These are phyloP conservation scores for Turritopsis dohrnii DNA, from an alignment of 30 jellyfish, hydroid and myxozoan genomes.

Conservation along the genomic window DNA sequence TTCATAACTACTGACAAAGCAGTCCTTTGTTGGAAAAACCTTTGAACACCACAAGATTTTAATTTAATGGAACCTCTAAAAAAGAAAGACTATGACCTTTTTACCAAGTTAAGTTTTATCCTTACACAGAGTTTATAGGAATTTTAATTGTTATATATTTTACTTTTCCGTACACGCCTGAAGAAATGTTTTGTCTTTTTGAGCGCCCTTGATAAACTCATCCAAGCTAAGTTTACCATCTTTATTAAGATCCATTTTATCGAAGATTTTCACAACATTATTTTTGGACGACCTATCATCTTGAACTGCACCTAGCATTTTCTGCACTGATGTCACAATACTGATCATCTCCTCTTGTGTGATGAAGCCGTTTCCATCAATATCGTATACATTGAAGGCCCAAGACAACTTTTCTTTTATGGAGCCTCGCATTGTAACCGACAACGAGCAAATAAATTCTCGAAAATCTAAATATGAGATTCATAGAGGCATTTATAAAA, in stretches of 20 bases:
- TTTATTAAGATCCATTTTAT: conserved; percentile 54
- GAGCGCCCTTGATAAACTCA: conserved; percentile 77
- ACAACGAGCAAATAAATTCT: conserved; percentile 81
- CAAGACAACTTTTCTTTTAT: conserved; percentile 70
- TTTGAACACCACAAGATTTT: too few species aligned
- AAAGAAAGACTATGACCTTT: too few species aligned
- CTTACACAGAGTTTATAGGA: too few species aligned
- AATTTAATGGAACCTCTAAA: too few species aligned
- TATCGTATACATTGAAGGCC: conserved; percentile 79
- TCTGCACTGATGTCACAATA: conserved; percentile 64
- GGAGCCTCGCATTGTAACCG: conserved; percentile 86
- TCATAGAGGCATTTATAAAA: too few species aligned
- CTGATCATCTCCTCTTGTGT: conserved; percentile 58
- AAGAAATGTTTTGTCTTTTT: conserved; percentile 62
- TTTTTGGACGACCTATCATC: conserved; percentile 54
- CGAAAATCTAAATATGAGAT: conserved; percentile 64
- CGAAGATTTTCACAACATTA: conserved; percentile 49
- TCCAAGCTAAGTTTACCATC: conserved; percentile 77
- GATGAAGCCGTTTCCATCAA: conserved; percentile 88
- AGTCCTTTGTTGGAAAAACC: too few species aligned
- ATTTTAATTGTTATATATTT: too few species aligned
- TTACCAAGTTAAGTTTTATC: too few species aligned
- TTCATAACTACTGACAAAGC: too few species aligned
- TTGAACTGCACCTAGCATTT: conserved; percentile 79
- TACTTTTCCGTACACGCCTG: conserved; percentile 38